Base-by-base conservation (phyloP, 2,888 invertebrate genomes). In the Oscheius onirici region DNA sequence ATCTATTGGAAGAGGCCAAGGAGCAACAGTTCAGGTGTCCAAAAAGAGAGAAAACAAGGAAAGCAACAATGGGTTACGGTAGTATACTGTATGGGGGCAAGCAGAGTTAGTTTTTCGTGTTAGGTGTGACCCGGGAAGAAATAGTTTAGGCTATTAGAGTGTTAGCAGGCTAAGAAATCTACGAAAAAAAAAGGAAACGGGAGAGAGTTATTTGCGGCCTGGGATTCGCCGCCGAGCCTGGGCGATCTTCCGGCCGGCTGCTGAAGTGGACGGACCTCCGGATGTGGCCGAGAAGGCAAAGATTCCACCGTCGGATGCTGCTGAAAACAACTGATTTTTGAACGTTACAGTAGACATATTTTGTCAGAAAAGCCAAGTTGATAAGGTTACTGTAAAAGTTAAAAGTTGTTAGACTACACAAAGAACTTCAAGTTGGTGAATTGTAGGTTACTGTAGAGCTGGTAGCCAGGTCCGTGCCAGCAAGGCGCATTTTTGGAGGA, bases 241-340 rank as follows among this genome's bases (percentile, higher is more conserved):
- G 40, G 63, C 63, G 5, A 63, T 46, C 17, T 63, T 49, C 17
- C 63, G 24, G n/a, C 46, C 63, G 15, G 28, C 63, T 20, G 26
- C 49, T 26, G 40, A 43, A 41, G n/a, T 40, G 20, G 41, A 60
- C 34, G 40, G 28, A 3, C 34, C 34, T 2, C 26, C 13, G 15
- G 57, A n/a, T 40, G 57, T 28, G 15, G 57, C 57, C 15, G 28
- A 13, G 57, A 34, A 57, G 57, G 57, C 57, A 40, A 57, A 57
- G 11, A 28, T 28, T n/a, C 57, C 57, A 10, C 57, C 57, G 1
- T 17, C 34, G 15, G 57, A 17, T 11, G 54, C 26, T 24, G 54
- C 26, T 24, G 54, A 22, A 24, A 11, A 55, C 3, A 49, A 10
- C 10, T 10, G 2, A 49, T 20, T 17, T 49, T 2, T 10, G 10